A percentile compares a stretch with the other conserved stretches of the same genome.
phyloP scores from a whole-genome alignment of 1,140 invertebrate genomes.

The Harpegnathos saltator region DNA sequence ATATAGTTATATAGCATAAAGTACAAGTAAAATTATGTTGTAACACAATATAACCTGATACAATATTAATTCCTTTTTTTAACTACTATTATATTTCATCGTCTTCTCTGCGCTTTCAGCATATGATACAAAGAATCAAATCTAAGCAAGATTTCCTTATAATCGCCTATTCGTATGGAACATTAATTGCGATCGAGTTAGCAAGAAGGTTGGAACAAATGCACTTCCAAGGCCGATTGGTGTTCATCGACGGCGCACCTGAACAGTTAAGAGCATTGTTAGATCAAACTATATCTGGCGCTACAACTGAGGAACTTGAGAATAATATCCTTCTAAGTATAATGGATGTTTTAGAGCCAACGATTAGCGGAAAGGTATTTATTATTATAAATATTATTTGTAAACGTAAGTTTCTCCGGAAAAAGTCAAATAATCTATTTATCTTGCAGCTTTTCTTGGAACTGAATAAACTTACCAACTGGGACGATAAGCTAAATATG shows the following conservation, averaged over 20 bases:
- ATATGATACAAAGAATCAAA: neutral
- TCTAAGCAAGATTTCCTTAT: neutral
- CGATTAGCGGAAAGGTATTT: neutral
- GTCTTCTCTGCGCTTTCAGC: neutral
- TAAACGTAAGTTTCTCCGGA: too few species aligned
- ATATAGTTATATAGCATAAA: neutral
- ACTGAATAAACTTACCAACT: constrained; percentile 80
- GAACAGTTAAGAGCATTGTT: neutral
- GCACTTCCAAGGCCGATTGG: neutral
- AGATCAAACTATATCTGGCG: neutral
- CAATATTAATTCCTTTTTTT: too few species aligned
- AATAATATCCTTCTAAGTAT: neutral
- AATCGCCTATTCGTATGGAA: neutral
- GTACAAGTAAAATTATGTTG: too few species aligned
- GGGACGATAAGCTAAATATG: constrained; percentile 80
- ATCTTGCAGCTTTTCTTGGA: constrained; percentile 78
- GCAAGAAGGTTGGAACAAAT: neutral
- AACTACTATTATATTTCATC: neutral
- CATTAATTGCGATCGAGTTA: neutral
- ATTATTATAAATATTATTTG: neutral
- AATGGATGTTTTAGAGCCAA: neutral
- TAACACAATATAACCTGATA: too few species aligned
- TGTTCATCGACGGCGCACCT: neutral
- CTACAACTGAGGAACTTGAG: neutral
- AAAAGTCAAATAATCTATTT: neutral